Evolutionary conservation across 1,140 invertebrate species (phyloP), one percentile per base, ranked within the genome.

Genomic region (Aphidius ervi): DNA sequence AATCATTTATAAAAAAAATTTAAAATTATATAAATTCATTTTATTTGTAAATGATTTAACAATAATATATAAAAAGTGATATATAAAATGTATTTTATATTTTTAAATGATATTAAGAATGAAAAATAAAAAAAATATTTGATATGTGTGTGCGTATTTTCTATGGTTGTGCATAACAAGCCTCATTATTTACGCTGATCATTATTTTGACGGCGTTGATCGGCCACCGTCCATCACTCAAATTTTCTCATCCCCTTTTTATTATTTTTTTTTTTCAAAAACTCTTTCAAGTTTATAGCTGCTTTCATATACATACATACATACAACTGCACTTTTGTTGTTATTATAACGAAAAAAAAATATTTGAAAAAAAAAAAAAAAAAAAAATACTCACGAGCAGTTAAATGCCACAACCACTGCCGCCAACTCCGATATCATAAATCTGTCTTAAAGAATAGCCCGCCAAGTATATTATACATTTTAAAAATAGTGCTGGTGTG

Each of bases 141-240:
- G 50, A 39, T 31, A 9, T 16, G 16, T 16, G 16, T 16, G 16
- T 16, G 16, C 16, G 16, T 16, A 16, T 40, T 37, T 39, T 53
- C 9, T 20, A 10, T 37, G 45, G 59, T 41, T 43, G 59, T 50
- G 65, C 56, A 70, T 75, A 75, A 74, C 72, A 72, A 73, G 74
- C 62, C 73, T 76, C 74, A 76, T 76, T 74, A 76, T 75, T 75
- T 74, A 74, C 71, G 73, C 70, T 68, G 71, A 74, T 74, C 70
- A 74, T 76, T 75, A 76, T 76, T 76, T 72, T 74, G 73, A 76
- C 73, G 73, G 71, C 70, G 71, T 68, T 75, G 73, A 76, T 76
- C 71, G 72, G 72, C 70, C 73, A 75, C 73, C 73, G 74, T 76
- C 73, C 71, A 74, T 76, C 74, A 74, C 71, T 65, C 64, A 58